These are phyloP conservation scores for Branchipolynoe longqiensis DNA, from an alignment of 2,888 invertebrate species.

Conservation along the genomic window DNA sequence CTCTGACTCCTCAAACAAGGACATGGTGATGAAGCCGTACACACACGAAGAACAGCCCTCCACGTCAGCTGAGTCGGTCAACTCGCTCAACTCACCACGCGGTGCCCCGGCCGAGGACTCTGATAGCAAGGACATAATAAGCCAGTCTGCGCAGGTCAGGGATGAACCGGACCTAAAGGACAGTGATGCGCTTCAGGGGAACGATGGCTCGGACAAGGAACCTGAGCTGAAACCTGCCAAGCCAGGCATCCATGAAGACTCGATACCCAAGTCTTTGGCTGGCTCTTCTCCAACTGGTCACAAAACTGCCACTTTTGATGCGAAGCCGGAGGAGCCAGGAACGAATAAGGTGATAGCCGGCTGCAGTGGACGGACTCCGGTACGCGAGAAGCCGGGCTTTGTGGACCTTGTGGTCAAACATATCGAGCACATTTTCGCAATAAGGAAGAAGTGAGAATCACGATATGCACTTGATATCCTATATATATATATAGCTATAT, in stretches of 20 bases:
- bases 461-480: background rate
- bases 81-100: background rate
- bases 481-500: no score
- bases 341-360: background rate
- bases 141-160: background rate
- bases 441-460: conserved; percentile 59
- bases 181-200: background rate
- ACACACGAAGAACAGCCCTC: conserved; percentile 11
- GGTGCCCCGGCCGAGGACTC: background rate
- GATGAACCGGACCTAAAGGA: background rate
- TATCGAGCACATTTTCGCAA: conserved; percentile 72
- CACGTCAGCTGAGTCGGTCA: conserved; percentile 12
- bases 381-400: conserved; percentile 71
- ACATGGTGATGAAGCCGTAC: background rate
- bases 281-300: background rate
- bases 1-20: conserved; percentile 48
- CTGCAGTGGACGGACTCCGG: background rate
- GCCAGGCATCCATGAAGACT: background rate
- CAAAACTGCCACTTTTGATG: background rate
- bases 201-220: background rate
- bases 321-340: conserved; percentile 5
- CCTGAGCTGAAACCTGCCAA: background rate
- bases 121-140: background rate
- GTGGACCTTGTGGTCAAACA: conserved; percentile 75
- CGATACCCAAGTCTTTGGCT: background rate